phyloP scores from a whole-genome alignment of 2,888 invertebrate species.

The Phlogophora meticulosa region DNA sequence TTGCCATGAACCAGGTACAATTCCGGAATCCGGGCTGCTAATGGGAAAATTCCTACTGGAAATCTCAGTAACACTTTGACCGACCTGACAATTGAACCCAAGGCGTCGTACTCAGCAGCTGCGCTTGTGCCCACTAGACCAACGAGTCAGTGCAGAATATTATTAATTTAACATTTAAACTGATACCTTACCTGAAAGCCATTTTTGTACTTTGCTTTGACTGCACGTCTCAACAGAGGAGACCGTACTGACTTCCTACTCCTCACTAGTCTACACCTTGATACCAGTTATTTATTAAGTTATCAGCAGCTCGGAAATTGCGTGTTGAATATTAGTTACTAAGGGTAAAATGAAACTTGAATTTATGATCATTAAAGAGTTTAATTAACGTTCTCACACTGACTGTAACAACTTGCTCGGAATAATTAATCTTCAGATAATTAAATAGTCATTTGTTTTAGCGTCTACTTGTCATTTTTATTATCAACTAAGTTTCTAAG shows the following conservation, averaged over 20 bases:
- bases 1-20: too few relatives aligned
- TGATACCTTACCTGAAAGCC: too few relatives aligned
- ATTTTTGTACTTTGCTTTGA: too few relatives aligned
- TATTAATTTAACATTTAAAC: too few relatives aligned
- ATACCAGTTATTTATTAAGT: conserved; percentile 11
- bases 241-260: not conserved
- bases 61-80: too few relatives aligned
- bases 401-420: conserved; percentile 26
- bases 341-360: conserved; percentile 32
- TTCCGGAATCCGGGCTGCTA: too few relatives aligned
- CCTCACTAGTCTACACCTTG: not conserved
- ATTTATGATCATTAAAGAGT: conserved; percentile 46
- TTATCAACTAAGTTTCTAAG: conserved; percentile 10
- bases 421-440: conserved; percentile 49
- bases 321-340: conserved; percentile 31
- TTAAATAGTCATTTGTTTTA: conserved; percentile 35
- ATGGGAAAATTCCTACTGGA: too few relatives aligned
- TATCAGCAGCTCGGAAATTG: conserved; percentile 32
- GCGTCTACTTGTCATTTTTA: conserved; percentile 37
- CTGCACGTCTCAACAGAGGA: too few relatives aligned
- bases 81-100: too few relatives aligned
- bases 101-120: too few relatives aligned
- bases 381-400: conserved; percentile 36
- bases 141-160: too few relatives aligned
- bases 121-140: too few relatives aligned